Evolutionary conservation across 2,888 invertebrate species (phyloP).

Genomic region (Ditula angustiorana): DNA sequence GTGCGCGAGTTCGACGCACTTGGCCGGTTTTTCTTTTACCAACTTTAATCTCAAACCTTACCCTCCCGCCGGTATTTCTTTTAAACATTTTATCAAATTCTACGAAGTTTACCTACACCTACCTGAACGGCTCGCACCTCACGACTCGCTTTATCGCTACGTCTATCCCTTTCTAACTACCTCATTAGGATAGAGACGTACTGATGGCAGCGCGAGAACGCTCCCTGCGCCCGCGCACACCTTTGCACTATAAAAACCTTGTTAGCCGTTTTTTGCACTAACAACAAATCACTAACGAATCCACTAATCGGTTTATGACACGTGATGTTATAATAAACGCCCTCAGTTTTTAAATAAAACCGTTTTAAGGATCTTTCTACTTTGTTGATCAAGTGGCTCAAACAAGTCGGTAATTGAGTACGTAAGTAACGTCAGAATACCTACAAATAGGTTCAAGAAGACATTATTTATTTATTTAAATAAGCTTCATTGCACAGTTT

Average conservation of each 20-base stretch:
- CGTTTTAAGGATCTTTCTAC: conserved; percentile 10
- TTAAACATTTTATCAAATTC: neutral
- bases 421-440: no score
- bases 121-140: neutral
- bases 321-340: conserved; percentile 70
- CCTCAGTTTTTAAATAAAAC: conserved; percentile 33
- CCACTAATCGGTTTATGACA: conserved; percentile 76
- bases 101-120: conserved; percentile 11
- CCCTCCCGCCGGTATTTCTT: neutral
- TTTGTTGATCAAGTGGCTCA: no score
- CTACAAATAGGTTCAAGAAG: no score
- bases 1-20: no score
- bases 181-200: neutral
- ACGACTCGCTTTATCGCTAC: neutral
- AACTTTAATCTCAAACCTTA: neutral
- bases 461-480: no score
- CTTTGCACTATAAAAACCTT: conserved; percentile 72
- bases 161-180: neutral
- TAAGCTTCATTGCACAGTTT: no score
- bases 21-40: no score
- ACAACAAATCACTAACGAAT: conserved; percentile 56
- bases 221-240: conserved; percentile 47
- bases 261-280: conserved; percentile 72
- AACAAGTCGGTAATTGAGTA: no score
- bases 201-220: neutral